Evolutionary conservation across 2,888 invertebrate genomes (phyloP), one percentile per base, ranked within the genome.

Genomic region (Iselma pallidipennis): DNA sequence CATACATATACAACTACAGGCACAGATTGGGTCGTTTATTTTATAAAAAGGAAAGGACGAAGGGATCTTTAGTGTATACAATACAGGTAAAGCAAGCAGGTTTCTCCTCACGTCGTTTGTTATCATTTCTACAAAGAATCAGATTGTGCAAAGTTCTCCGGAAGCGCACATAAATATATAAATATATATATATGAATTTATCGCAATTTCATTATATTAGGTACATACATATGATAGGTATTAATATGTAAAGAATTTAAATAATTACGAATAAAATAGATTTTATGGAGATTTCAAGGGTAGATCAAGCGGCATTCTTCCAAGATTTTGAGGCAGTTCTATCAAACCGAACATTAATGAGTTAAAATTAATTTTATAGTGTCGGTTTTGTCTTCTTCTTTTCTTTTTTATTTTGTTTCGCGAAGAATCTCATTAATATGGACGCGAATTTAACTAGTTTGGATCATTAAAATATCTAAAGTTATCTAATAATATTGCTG

Each of bases 1-100:
- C 29, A 10, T 21, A 45, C 4, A 45, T 19, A 4, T 6, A 21
- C 45, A 45, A 29, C 9, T 6, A 45, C 45, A 45, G n/a, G 16
- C 37, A 37, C 37, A 37, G 37, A 37, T 37, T 16, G 37, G 37
- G 37, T 37, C 37, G 37, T 37, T 37, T 37, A 37, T 16, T 37
- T 45, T 45, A 19, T 45, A 21, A 45, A 50, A 57, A 61, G 61
- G 61, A 62, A 62, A 45, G 45, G 21, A 62, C 62, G 58, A 51
- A 58, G 63, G 63, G 59, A 53, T 28, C 59, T 28, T 48, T 49
- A 33, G n/a, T n/a, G n/a, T 33, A 37, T 9, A 42, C 19, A 9
- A 29, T 37, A 49, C 63, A 63, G 63, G 63, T 63, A 63, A 63
- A 63, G 63, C 63, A 63, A 59, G 63, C 63, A 63, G 63, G 63